Base-by-base conservation (phyloP, 2,797 vertebrate genomes). In the Crocodylus rhombifer region DNA sequence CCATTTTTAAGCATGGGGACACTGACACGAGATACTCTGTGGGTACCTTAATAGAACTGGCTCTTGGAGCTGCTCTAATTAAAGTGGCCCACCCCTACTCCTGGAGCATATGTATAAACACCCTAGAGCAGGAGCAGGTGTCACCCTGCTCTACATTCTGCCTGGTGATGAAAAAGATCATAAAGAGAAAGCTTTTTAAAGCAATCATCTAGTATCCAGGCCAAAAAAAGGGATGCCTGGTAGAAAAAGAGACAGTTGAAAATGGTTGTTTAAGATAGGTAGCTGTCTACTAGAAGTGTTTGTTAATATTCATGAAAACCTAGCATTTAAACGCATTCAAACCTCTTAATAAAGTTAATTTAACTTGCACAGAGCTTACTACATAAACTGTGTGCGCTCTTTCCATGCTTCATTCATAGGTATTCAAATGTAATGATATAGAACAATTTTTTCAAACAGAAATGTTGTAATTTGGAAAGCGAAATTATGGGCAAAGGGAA, bases 91-190 rank as follows among this genome's bases (percentile, higher is more conserved):
- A 51, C 42, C 9, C 42, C 42, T 51, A 51, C 42, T 51, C 42
- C 42, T 51, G 42, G 42, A 51, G 42, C 42, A 51, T 51, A 51
- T 51, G 42, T 51, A 51, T 51, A 51, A 51, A 51, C 42, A 51
- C 42, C 42, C 42, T 51, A 11, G 42, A 11, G 42, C 42, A 51
- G 42, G 42, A 51, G 42, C 33, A 36, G 33, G 33, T 36, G 33
- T 36, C 33, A 36, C 6, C 33, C 33, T 36, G 33, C 42, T 51
- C 42, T 51, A 51, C 42, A 10, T 11, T 51, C 42, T 51, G 25
- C 33, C 58, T 26, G 89, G 51, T 71, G 94, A 91, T 87, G 11
- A 80, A 93, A 92, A 26, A 33, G 80, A 88, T 28, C 83, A 18
- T 16, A 26, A 87, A 88, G 17, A 91, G 73, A 14, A 90, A 77